Base-by-base conservation (phyloP, 1,140 invertebrate species). In the Hyles vespertilio region DNA sequence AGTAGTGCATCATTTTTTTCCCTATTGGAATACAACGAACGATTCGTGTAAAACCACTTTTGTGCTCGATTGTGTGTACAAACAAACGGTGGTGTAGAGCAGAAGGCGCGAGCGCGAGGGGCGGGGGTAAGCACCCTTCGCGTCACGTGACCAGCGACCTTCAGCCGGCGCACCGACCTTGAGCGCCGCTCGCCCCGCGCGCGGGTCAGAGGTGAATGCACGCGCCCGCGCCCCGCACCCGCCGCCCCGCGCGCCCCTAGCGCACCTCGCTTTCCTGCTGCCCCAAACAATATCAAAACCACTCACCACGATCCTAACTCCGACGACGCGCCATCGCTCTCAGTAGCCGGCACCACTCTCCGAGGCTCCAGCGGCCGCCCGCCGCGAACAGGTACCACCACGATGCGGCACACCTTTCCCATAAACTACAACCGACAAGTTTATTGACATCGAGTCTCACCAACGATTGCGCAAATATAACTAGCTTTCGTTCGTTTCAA, bases 141-240 rank as follows among this genome's bases (percentile, higher is more conserved):
- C 70, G 78, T 85, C 81, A 84, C 79, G 82, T 83, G 82, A 85
- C 71, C 58, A 78, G 73, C 84, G 84, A 87, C 84, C 84, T 87
- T 87, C 84, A 85, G 75, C 76, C 82, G 80, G 82, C 82, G 77
- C 84, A 85, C 82, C 84, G 82, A 87, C 84, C 84, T 85, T 87
- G 84, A 84, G 81, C 77, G 77, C 69, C 80, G 80, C 73, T 81
- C 83, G 81, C 73, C 76, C 81, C 82, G 79, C 84, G 70, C 69
- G 79, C 84, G 81, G 84, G 84, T 87, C 84, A 87, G 84, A 87
- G 84, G 84, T 87, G 83, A 87, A 87, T 82, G 84, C 80, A 84
- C 84, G 81, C 74, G 59, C 67, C 57, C 65, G 60, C 71, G 63
- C 68, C 72, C 72, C 77, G 68, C 78, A 67, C 70, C 58, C 67